Evolutionary conservation across 2,797 vertebrate species (phyloP).

Genomic region (Agapornis canus): DNA sequence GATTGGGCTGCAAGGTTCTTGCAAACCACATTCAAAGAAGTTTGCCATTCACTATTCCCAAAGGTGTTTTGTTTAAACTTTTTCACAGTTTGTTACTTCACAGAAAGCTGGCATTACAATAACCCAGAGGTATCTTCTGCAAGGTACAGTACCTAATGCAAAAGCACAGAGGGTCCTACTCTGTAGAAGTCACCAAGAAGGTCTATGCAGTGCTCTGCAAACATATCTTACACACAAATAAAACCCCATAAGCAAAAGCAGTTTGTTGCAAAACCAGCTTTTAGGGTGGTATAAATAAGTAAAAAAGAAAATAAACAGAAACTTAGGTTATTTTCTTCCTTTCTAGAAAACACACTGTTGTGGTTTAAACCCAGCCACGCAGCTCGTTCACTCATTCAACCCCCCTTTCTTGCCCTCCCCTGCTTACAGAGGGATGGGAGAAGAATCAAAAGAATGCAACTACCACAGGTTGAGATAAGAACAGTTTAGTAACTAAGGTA

Average conservation of each 20-base stretch:
- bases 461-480: too few relatives aligned
- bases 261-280: background rate
- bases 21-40: background rate
- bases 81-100: background rate
- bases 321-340: too few relatives aligned
- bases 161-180: background rate
- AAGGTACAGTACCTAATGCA: background rate
- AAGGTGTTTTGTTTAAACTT: constrained; percentile 9
- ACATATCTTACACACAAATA: background rate
- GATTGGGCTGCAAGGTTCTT: background rate
- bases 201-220: background rate
- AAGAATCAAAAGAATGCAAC: too few relatives aligned
- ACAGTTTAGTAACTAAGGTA: too few relatives aligned
- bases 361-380: too few relatives aligned
- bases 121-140: background rate
- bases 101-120: background rate
- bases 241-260: background rate
- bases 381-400: too few relatives aligned
- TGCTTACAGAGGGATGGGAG: too few relatives aligned
- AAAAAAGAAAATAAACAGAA: background rate
- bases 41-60: constrained; percentile 31
- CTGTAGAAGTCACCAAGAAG: background rate
- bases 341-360: background rate
- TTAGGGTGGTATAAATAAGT: background rate
- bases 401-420: too few relatives aligned